Conservation (phyloP, 2,888 invertebrate genomes). For the Nemapogon koenigi region DNA sequence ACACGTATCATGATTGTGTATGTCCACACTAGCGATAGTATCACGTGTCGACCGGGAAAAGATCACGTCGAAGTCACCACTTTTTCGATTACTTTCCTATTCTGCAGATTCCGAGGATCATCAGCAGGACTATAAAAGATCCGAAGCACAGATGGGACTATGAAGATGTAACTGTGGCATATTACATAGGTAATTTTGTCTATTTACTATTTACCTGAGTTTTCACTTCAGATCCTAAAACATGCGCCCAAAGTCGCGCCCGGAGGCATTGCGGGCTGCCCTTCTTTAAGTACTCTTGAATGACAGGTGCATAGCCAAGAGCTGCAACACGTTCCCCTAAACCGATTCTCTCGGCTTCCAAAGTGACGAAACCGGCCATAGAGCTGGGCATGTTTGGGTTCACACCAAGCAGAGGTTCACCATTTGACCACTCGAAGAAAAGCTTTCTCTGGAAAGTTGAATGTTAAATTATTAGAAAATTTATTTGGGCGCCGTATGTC, state of each 20-base stretch:
- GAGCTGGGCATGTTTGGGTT: conserved; percentile 66
- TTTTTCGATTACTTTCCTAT: too few relatives aligned
- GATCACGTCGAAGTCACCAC: too few relatives aligned
- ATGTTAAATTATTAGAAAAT: background rate
- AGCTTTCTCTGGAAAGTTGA: conserved; percentile 67
- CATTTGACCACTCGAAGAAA: conserved; percentile 76
- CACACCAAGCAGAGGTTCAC: conserved; percentile 79
- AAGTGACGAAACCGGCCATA: conserved; percentile 58
- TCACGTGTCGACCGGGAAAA: too few relatives aligned
- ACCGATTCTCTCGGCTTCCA: conserved; percentile 73
- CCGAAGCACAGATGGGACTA: too few relatives aligned
- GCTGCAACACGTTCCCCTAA: conserved; percentile 81
- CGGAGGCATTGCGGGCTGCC: conserved; percentile 82
- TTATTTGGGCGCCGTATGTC: background rate
- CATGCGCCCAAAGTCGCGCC: conserved; percentile 84
- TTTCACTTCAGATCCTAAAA: conserved; percentile 81
- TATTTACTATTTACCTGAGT: too few relatives aligned
- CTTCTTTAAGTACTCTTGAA: conserved; percentile 88
- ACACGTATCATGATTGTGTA: too few relatives aligned
- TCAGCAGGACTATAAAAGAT: too few relatives aligned
- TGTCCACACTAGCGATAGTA: too few relatives aligned
- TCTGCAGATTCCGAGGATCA: too few relatives aligned
- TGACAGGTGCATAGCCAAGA: conserved; percentile 83
- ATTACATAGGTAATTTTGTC: too few relatives aligned
- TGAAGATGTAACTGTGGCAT: too few relatives aligned